Evolutionary conservation across 2,113 vertebrate species (phyloP), one percentile per base, ranked within the genome.

Genomic region (Tonatia bakeri): DNA sequence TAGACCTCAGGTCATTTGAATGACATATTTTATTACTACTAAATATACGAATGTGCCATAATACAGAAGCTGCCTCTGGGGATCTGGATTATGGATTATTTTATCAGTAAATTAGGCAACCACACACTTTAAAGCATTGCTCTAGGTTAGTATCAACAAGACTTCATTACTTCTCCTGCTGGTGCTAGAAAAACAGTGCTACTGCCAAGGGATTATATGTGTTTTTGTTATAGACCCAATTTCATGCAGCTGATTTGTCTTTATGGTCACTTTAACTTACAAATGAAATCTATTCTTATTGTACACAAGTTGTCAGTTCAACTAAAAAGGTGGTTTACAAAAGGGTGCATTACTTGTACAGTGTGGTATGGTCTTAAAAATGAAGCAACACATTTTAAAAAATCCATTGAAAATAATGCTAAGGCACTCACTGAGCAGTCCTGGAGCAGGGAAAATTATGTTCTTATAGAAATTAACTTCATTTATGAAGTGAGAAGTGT

Each of bases 181-280:
- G 59, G 8, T 75, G 12, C 56, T 87, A 56, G 64, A 16, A 96
- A 97, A 97, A 97, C 93, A 96, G 40, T 83, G 97, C 79, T 92
- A 96, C 81, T 77, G 14, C 31, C 83, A 7, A 0, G 0, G 89
- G 64, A 95, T 96, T 96, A 40, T 90, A 13, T 31, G 52, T 84
- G 59, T 90, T 89, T 96, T 84, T 83, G 67, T 98, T 97, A 96
- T 81, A 61, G 90, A 96, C 67, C 70, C 38, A 91, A 95, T 98
- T 98, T 98, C 97, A 95, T 97, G 47, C 82, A 59, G 59, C n/a
- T 7, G 84, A 75, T 94, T 90, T 92, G 59, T 45, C 59, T 95
- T 96, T 94, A 91, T 52, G 95, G 70, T 36, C 92, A 96, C 97
- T 97, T 98, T 54, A 97, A 97, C 92, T 97, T 93, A 96, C 56